Evolutionary conservation across 2,888 invertebrate species (phyloP).

Genomic region (Polydrusus tereticollis): DNA sequence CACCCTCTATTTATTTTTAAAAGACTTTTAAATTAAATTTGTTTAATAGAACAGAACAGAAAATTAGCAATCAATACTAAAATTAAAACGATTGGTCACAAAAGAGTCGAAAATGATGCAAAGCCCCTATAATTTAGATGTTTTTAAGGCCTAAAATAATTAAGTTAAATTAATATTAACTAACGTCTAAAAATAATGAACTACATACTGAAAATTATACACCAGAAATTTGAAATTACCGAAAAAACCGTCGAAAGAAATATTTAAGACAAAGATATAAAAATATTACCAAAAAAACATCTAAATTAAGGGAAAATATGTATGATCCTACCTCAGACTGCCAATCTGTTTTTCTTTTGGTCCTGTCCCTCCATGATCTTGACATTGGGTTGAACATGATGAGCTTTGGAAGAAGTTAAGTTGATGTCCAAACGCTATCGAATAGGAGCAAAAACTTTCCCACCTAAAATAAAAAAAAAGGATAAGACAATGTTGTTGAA

Average conservation of each 20-base stretch:
- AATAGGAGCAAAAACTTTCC: too few species aligned
- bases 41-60: background rate
- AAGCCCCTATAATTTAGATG: constrained; percentile 2
- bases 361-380: too few species aligned
- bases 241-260: background rate
- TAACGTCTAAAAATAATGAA: too few species aligned
- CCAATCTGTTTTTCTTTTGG: background rate
- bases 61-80: background rate
- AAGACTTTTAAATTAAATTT: too few species aligned
- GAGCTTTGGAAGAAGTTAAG: background rate
- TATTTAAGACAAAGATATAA: background rate
- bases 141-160: background rate
- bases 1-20: too few species aligned
- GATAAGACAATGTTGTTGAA: too few species aligned
- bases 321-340: background rate
- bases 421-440: background rate
- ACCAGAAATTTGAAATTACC: background rate
- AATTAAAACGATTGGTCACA: background rate
- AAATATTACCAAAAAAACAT: background rate
- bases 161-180: too few species aligned
- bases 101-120: background rate
- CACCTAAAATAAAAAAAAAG: background rate
- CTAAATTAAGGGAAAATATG: background rate
- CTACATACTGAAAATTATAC: too few species aligned
- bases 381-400: background rate